Evolutionary conservation across 2,888 invertebrate species (phyloP).

Genomic region (Acanthosepion esculentum): DNA sequence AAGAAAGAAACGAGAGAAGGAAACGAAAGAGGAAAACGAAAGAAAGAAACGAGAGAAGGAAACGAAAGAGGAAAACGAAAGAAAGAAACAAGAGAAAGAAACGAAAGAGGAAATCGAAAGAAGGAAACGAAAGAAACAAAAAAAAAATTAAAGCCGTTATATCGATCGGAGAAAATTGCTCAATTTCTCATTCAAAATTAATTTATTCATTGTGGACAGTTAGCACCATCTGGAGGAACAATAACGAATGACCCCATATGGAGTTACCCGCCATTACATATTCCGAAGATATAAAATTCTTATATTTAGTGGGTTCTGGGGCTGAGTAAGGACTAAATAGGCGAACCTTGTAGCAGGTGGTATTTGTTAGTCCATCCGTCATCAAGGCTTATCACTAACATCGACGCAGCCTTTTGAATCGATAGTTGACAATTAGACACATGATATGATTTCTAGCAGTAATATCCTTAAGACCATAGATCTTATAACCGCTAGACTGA

Average conservation of each 20-base stretch:
- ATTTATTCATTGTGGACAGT: background rate
- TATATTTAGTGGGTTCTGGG: background rate
- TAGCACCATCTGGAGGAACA: constrained; percentile 4
- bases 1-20: background rate
- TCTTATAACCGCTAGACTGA: too few relatives aligned
- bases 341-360: background rate
- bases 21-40: background rate
- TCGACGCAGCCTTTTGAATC: background rate
- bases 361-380: background rate
- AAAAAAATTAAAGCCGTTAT: background rate
- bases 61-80: background rate
- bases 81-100: too few relatives aligned
- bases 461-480: background rate
- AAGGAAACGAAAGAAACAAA: background rate
- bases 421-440: background rate
- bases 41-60: background rate
- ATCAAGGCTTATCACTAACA: background rate
- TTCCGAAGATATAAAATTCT: background rate
- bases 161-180: background rate
- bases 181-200: background rate
- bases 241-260: background rate
- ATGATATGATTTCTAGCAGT: background rate
- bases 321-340: background rate
- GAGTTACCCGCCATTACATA: background rate
- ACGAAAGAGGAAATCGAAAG: too few relatives aligned